Evolutionary conservation across 2,888 invertebrate species (phyloP).

Genomic region (Hirtodrosophila trivittata): DNA sequence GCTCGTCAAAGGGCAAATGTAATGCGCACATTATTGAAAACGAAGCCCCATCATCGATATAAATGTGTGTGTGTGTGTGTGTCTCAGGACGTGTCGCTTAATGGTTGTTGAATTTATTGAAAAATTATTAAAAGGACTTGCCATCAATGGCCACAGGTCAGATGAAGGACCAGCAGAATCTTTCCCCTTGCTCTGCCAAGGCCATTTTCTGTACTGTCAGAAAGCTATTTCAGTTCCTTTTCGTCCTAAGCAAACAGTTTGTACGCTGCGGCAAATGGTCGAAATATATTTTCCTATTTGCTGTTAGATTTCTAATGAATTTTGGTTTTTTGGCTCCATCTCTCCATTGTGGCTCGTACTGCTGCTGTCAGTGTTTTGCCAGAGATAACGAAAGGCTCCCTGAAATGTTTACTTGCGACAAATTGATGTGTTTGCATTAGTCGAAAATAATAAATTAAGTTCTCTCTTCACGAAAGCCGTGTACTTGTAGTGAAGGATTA

Average conservation of each 20-base stretch:
- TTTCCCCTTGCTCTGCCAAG: too few relatives aligned
- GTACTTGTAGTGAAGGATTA: conserved; percentile 7
- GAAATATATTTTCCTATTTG: conserved; percentile 67
- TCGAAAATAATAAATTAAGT: conserved; percentile 73
- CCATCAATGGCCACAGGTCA: conserved; percentile 32
- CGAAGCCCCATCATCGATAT: conserved; percentile 63
- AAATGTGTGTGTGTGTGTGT: conserved; percentile 26
- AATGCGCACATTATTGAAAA: conserved; percentile 69
- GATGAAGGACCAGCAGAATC: neutral
- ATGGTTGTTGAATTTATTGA: conserved; percentile 66
- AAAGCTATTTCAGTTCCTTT: conserved; percentile 42
- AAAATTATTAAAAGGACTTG: conserved; percentile 64
- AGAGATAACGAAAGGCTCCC: conserved; percentile 74
- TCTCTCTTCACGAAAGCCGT: too few relatives aligned
- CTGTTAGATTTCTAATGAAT: conserved; percentile 75
- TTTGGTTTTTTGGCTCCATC: conserved; percentile 22
- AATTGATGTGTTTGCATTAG: conserved; percentile 77
- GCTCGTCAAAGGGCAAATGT: conserved; percentile 50
- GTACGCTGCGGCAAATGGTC: conserved; percentile 46
- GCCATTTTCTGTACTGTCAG: conserved; percentile 15
- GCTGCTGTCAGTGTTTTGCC: conserved; percentile 66
- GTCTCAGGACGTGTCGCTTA: conserved; percentile 38
- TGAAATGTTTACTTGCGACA: conserved; percentile 76
- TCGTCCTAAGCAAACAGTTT: conserved; percentile 70
- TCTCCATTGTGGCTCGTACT: conserved; percentile 3